Percentiles rank a stretch among this genome's conserved stretches.
phyloP scores from a whole-genome alignment of 2,888 invertebrate species.

The Malthinus seriepunctatus region DNA sequence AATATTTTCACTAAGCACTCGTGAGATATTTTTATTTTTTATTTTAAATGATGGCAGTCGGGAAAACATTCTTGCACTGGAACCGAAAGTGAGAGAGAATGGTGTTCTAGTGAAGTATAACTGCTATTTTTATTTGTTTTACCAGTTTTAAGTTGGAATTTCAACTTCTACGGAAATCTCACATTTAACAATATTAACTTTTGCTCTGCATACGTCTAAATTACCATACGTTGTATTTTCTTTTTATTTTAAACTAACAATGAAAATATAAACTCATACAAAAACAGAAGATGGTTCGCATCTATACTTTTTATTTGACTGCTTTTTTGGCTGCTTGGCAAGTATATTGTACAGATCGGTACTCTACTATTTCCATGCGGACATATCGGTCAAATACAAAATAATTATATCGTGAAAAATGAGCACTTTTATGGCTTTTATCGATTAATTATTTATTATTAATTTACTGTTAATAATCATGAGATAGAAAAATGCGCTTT shows the following conservation, averaged over 20 bases:
- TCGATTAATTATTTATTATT: slow-evolving; percentile 9
- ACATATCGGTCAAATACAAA: slow-evolving; percentile 18
- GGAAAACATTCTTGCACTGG: slow-evolving; percentile 47
- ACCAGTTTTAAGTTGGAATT: slow-evolving; percentile 44
- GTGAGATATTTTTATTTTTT: slow-evolving; percentile 34
- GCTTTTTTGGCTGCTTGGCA: slow-evolving; percentile 48
- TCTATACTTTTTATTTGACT: slow-evolving; percentile 41
- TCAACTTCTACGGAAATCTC: slow-evolving; percentile 52
- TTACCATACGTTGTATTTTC: slow-evolving; percentile 35
- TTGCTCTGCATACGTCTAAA: slow-evolving; percentile 44
- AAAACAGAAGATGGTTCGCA: slow-evolving; percentile 34
- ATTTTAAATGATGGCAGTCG: slow-evolving; percentile 48
- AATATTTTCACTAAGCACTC: slow-evolving; percentile 50
- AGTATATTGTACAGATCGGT: slow-evolving; percentile 37
- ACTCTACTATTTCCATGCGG: slow-evolving; percentile 18
- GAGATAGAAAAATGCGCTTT: slow-evolving; percentile 27
- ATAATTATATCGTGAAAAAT: not conserved
- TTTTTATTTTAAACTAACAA: slow-evolving; percentile 23
- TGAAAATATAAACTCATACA: slow-evolving; percentile 32
- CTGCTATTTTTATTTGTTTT: slow-evolving; percentile 27
- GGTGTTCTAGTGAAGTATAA: slow-evolving; percentile 39
- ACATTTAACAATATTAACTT: slow-evolving; percentile 51
- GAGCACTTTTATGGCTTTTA: not conserved
- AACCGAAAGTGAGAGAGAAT: slow-evolving; percentile 39
- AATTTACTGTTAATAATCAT: slow-evolving; percentile 23